Evolutionary conservation across 2,797 vertebrate genomes (phyloP).

Genomic region (Galagoides demidoff): DNA sequence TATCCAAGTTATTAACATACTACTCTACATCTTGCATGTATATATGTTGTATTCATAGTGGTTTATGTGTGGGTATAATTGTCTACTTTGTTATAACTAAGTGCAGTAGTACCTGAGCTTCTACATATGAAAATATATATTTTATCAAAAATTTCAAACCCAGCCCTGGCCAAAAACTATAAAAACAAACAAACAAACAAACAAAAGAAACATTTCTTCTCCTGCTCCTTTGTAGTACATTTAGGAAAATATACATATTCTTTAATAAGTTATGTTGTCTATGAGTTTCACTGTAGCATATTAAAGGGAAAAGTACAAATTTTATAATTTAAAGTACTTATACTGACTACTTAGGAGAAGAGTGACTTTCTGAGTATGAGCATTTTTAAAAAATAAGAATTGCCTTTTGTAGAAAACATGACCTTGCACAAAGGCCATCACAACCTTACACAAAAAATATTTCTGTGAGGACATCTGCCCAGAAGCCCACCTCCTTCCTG

Average conservation of each 20-base stretch:
- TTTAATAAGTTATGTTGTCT: neutral
- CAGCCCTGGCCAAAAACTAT: too few species aligned
- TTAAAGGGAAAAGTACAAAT: neutral
- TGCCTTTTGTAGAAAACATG: too few species aligned
- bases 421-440: too few species aligned
- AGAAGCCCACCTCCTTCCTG: too few species aligned
- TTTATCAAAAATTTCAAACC: conserved; percentile 19
- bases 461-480: too few species aligned
- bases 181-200: too few species aligned
- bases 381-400: neutral
- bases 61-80: neutral
- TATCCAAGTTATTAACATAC: neutral
- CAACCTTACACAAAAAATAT: too few species aligned
- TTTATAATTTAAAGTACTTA: conserved; percentile 20
- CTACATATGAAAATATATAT: neutral
- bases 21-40: neutral
- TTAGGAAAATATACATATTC: neutral
- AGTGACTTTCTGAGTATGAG: neutral
- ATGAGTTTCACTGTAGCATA: neutral
- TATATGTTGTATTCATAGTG: neutral
- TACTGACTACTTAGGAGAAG: conserved; percentile 8
- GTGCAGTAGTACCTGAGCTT: neutral
- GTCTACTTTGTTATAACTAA: neutral
- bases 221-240: neutral
- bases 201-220: neutral